These are phyloP conservation scores for Echinometra lucunter DNA, from an alignment of 53 echinoderm and acorn worm genomes.

Conservation along the genomic window DNA sequence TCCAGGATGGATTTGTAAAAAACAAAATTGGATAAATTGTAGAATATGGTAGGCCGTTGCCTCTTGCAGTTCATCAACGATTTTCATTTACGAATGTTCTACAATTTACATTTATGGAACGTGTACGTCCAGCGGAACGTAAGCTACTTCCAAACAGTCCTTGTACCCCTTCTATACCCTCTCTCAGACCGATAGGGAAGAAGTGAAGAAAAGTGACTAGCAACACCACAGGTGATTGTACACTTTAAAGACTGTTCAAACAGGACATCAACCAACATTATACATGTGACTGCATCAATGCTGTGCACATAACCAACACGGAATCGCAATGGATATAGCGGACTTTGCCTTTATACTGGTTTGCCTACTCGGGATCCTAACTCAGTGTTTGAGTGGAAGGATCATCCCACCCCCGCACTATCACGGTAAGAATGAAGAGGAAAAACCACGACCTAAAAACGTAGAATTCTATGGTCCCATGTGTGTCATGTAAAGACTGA, in stretches of 20 bases:
- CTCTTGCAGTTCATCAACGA: not conserved
- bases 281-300: not conserved
- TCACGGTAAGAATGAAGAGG: conserved; percentile 59
- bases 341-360: conserved; percentile 48
- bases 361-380: conserved; percentile 53
- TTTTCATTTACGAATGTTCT: no score
- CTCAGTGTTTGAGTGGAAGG: conserved; percentile 60
- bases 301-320: not conserved
- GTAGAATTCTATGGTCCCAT: not conserved
- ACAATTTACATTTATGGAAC: conserved; percentile 9
- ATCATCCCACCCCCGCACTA: conserved; percentile 63
- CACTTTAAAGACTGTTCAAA: not conserved
- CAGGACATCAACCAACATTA: not conserved
- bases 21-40: not conserved
- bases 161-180: not conserved
- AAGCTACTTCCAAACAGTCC: not conserved
- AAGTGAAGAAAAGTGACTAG: not conserved
- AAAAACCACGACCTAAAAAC: no score
- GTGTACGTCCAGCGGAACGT: not conserved
- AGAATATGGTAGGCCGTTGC: not conserved
- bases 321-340: conserved; percentile 59
- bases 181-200: not conserved
- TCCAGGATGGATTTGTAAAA: not conserved
- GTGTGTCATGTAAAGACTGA: no score
- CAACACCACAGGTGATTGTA: not conserved